Percentiles rank a stretch among this genome's conserved stretches.
Evolutionary conservation across 2,113 vertebrate genomes (phyloP).

Genomic region (Pteruthius melanotis): DNA sequence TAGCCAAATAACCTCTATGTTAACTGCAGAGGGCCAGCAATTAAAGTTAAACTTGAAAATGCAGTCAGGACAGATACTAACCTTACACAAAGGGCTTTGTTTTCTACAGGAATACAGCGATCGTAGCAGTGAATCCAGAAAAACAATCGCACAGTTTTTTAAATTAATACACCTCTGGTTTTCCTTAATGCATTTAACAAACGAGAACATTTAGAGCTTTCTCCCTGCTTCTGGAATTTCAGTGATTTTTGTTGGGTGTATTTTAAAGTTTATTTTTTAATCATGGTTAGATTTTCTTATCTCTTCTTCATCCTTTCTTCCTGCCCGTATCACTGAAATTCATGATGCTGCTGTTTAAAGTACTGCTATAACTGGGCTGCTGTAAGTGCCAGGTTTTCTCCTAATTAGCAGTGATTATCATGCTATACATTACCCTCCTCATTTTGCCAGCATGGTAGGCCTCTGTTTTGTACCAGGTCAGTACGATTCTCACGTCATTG

Average conservation of each 20-base stretch:
- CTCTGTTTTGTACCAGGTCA: conserved; percentile 41
- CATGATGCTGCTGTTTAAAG: background rate
- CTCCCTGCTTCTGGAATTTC: background rate
- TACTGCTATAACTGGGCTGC: conserved; percentile 31
- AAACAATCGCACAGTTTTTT: background rate
- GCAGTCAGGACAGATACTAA: conserved; percentile 39
- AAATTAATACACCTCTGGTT: background rate
- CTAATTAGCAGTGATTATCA: background rate
- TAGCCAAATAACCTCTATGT: conserved; percentile 68
- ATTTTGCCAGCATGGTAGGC: background rate
- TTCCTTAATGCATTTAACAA: background rate
- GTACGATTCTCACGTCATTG: conserved; percentile 4
- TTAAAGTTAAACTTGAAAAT: conserved; percentile 59
- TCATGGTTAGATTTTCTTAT: background rate
- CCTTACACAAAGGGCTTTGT: conserved; percentile 68
- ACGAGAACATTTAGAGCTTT: background rate
- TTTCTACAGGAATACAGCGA: conserved; percentile 60
- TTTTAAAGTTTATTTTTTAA: background rate
- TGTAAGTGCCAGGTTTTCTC: background rate
- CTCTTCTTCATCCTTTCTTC: background rate
- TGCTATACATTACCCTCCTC: background rate
- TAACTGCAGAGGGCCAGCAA: conserved; percentile 52
- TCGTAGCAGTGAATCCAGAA: conserved; percentile 33
- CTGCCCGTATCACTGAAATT: background rate
- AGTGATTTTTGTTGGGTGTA: background rate